Percentiles rank a stretch among this genome's conserved stretches.
Conservation (phyloP, 2,113 vertebrate species). For the Caloenas nicobarica region DNA sequence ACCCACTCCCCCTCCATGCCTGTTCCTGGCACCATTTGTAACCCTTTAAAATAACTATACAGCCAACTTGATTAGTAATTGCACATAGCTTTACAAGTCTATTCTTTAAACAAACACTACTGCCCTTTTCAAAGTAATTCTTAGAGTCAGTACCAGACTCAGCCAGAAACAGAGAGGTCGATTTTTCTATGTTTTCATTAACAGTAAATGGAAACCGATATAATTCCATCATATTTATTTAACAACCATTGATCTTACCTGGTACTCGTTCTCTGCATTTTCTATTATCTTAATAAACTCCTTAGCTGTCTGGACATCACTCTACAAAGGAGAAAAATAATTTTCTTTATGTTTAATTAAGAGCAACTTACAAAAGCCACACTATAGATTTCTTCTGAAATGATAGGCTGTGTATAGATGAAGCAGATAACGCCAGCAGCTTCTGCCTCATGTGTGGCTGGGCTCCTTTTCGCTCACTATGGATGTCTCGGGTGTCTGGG, state of each 20-base stretch:
- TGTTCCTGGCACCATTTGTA: not conserved
- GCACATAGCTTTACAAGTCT: not conserved
- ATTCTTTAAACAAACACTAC: not conserved
- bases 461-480: not conserved
- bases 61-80: not conserved
- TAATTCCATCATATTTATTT: not conserved
- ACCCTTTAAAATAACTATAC: not conserved
- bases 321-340: constrained; percentile 68
- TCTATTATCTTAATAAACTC: constrained; percentile 95
- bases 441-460: not conserved
- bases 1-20: not conserved
- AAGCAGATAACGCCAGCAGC: not conserved
- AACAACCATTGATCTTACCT: constrained; percentile 78
- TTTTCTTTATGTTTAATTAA: not conserved
- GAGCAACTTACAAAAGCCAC: not conserved
- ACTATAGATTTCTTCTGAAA: not conserved
- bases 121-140: not conserved
- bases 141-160: not conserved
- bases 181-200: not conserved
- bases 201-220: not conserved
- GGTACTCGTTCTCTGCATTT: constrained; percentile 93
- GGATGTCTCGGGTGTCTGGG: not conserved
- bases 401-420: not conserved
- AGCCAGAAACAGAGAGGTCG: not conserved
- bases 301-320: constrained; percentile 90